Base-by-base conservation (phyloP, 2,888 invertebrate genomes). In the Tridacna crocea region DNA sequence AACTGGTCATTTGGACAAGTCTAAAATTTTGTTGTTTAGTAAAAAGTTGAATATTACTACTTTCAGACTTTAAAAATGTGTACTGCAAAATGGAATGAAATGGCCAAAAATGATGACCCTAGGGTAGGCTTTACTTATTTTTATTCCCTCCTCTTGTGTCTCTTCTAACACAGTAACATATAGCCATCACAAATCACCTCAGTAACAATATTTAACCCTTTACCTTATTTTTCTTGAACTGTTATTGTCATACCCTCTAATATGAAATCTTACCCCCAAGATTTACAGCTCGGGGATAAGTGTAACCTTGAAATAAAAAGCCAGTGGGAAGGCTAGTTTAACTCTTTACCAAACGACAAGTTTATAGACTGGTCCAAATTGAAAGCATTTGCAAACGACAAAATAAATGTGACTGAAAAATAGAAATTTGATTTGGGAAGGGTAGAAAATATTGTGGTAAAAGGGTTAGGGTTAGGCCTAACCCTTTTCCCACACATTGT, bases 41-140 rank as follows among this genome's bases (percentile, higher is more conserved):
- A 55, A 55, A 55, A 19, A n/a, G 55, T 55, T 10, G 4, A 55
- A 27, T 68, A 68, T 68, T 68, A n/a, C 27, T 68, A 68, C 58
- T 87, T 89, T 87, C 89, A 89, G 89, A 87, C 81, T 26, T 85
- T 89, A 75, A 85, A 84, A 87, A 63, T 79, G 70, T 82, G 82
- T 79, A 81, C 84, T 72, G 81, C 85, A 75, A 85, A 87, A 80
- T 87, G 88, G 86, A 80, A 83, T 80, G 84, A 87, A 84, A 88
- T 89, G 87, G 81, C 83, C 68, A 80, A 85, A 77, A 85, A 89
- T 74, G 84, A 80, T 66, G 89, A 89, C 70, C 85, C 85, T 63
- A 83, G 88, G 89, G 89, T 89, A 89, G 72, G 87, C 70, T 4
- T 46, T 6, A 63, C 27, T 66, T 66, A 66, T 27, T 72, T 48